Evolutionary conservation across 2,888 invertebrate species (phyloP), one percentile per base, ranked within the genome.

Genomic region (Thymelicus lineola): DNA sequence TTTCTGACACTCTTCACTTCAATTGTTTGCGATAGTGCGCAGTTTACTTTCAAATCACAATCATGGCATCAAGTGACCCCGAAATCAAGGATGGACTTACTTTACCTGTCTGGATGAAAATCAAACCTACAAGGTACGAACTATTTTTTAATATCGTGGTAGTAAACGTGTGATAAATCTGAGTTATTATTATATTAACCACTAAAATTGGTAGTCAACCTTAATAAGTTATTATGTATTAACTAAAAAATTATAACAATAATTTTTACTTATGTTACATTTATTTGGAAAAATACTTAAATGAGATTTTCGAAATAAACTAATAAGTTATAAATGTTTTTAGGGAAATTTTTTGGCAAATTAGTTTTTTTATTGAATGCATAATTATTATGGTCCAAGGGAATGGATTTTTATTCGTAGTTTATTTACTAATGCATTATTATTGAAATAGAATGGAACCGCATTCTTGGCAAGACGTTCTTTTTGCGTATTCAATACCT

Each of bases 81-180:
- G 94, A 95, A 83, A 83, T 95, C 75, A 94, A 94, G 75, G 94
- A 95, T 80, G 96, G 95, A 77, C 94, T 96, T 75, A 94, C 95
- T 61, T 86, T 96, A 73, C 96, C 96, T 2, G 95, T 95, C 80
- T 97, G 97, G 97, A 96, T 97, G 96, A 96, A 96, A 86, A 94
- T 92, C 66, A 96, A 94, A 88, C 95, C 95, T 75, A 90, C 86
- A 69, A 95, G 95, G 93, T 93, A 75, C 87, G 89, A 78, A 7
- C 9, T 14, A 14, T 3, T 55, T 35, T 58, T 58, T 17, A 28
- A 28, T 28, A 28, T 28, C 28, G 28, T 28, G 28, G 28, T 28
- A 28, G 28, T 28, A 28, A 28, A 28, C 28, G 3, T 28, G 1
- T 28, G 28, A 28, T 28, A 28, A 28, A 28, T 28, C 28, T 28